Evolutionary conservation across 37 sponge, comb jelly and placozoan genomes (phyloP).

Genomic region (Axinella damicornis): DNA sequence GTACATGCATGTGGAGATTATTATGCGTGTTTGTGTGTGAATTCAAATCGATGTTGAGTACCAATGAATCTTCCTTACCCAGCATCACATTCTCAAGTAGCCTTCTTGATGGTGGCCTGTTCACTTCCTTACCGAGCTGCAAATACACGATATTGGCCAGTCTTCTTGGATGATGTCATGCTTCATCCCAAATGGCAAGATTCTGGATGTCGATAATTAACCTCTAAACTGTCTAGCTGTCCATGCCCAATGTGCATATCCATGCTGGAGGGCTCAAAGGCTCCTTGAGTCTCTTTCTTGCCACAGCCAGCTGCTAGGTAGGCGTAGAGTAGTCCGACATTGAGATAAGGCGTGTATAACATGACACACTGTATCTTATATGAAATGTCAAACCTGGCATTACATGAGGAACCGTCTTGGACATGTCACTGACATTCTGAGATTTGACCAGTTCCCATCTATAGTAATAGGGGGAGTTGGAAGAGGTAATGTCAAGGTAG

Average conservation of each 20-base stretch:
- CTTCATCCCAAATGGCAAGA: too few relatives aligned
- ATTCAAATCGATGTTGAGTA: neutral
- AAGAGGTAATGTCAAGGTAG: neutral
- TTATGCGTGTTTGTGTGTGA: too few relatives aligned
- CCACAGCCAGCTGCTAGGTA: constrained; percentile 5
- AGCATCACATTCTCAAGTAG: constrained; percentile 37
- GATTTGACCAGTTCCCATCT: constrained; percentile 1
- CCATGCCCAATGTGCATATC: constrained; percentile 50
- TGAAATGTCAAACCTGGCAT: neutral
- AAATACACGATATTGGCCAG: constrained; percentile 29
- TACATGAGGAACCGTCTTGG: neutral
- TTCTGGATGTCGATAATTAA: constrained; percentile 33
- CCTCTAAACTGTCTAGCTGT: constrained; percentile 29
- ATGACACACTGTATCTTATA: neutral
- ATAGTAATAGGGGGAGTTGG: neutral
- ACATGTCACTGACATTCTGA: neutral
- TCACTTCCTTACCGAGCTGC: neutral
- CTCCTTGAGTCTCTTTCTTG: neutral
- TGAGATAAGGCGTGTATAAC: neutral
- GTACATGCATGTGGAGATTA: too few relatives aligned
- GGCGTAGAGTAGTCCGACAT: neutral
- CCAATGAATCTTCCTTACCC: constrained; percentile 20
- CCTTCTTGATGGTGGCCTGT: neutral
- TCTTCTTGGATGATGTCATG: too few relatives aligned
- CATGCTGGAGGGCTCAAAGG: constrained; percentile 9